A percentile compares a stretch with the other conserved stretches of the same genome.
These are phyloP conservation scores for Antechinus stuartii DNA, from an alignment of 2,113 vertebrate species.

Conservation along the genomic window DNA sequence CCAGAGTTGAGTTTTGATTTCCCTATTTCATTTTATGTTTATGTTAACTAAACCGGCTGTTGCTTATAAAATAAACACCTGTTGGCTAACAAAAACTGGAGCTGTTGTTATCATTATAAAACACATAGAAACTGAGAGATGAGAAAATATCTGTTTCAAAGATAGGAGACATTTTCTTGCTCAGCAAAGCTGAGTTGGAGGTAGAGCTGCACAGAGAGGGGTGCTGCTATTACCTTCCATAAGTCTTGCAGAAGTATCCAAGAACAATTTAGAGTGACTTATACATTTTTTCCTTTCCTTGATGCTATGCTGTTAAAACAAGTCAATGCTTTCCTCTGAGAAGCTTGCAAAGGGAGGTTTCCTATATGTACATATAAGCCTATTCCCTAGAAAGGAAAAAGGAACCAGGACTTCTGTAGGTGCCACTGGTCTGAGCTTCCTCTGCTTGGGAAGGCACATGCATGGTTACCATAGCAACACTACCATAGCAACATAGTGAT, in stretches of 20 bases:
- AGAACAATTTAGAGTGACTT: not conserved
- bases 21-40: not conserved
- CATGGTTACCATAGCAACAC: not conserved
- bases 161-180: not conserved
- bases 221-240: not conserved
- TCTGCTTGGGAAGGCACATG: not conserved
- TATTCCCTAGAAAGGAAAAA: not conserved
- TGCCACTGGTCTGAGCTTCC: not conserved
- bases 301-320: not conserved
- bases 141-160: not conserved
- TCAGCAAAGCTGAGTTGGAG: not conserved
- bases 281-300: not conserved
- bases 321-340: not conserved
- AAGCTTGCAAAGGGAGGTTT: not conserved
- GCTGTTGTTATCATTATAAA: not conserved
- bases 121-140: not conserved
- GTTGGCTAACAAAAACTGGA: not conserved
- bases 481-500: not conserved
- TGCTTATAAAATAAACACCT: slow-evolving; percentile 8
- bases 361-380: not conserved
- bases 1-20: not conserved
- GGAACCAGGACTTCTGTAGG: not conserved
- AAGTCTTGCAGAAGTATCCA: not conserved
- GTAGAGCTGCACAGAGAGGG: not conserved
- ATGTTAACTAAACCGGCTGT: not conserved